phyloP scores from a whole-genome alignment of 2,797 vertebrate species.

The Parauchenoglanis ngamensis region DNA sequence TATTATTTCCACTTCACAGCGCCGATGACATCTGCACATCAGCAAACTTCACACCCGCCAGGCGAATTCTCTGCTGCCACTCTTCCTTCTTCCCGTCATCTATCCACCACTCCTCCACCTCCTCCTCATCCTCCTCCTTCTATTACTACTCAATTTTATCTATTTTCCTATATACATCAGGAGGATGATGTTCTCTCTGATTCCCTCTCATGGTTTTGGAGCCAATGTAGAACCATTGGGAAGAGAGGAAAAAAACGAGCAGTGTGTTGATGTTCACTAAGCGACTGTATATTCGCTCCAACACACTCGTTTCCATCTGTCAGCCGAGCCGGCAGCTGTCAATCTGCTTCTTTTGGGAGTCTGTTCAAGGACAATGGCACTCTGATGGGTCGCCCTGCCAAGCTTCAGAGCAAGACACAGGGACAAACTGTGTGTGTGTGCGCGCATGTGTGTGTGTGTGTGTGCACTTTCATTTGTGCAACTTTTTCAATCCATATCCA shows the following conservation, averaged over 20 bases:
- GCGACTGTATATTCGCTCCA: slow-evolving; percentile 34
- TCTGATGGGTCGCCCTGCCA: slow-evolving; percentile 32
- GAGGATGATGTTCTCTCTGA: slow-evolving; percentile 3
- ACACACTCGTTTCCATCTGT: slow-evolving; percentile 49
- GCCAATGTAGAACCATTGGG: slow-evolving; percentile 23
- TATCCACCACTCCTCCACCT: too few species aligned
- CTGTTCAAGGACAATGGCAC: slow-evolving; percentile 45
- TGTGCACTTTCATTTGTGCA: neutral
- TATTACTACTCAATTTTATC: slow-evolving; percentile 17
- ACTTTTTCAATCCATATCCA: neutral
- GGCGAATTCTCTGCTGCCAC: slow-evolving; percentile 53
- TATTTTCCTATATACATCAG: neutral
- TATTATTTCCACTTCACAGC: slow-evolving; percentile 79
- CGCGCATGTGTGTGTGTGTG: neutral
- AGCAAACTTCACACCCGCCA: slow-evolving; percentile 75
- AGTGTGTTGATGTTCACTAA: slow-evolving; percentile 35
- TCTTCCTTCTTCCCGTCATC: slow-evolving; percentile 18
- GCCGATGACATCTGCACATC: slow-evolving; percentile 76
- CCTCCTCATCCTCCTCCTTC: neutral
- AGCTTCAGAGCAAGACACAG: slow-evolving; percentile 10
- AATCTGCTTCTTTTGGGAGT: slow-evolving; percentile 47
- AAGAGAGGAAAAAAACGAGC: slow-evolving; percentile 15
- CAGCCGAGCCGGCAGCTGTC: slow-evolving; percentile 49
- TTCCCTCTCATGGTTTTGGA: slow-evolving; percentile 23
- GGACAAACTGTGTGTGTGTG: neutral